phyloP scores from a whole-genome alignment of 2,888 invertebrate species.

The Cryptocheilus praepositus region DNA sequence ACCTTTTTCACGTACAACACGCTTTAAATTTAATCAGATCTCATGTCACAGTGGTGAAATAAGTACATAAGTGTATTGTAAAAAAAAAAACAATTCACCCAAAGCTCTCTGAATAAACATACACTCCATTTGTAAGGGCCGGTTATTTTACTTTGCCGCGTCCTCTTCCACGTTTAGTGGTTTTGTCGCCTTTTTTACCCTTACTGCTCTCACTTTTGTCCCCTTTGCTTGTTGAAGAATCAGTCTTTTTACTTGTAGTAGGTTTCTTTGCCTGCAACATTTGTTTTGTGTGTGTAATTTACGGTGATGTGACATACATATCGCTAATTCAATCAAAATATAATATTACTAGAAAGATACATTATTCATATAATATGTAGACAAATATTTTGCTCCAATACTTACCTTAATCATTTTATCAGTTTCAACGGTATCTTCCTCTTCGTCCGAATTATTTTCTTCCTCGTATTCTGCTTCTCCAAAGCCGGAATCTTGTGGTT shows the following conservation, averaged over 20 bases:
- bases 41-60: not conserved
- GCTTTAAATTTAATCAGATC: not conserved
- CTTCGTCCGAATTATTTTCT: constrained; percentile 72
- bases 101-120: constrained; percentile 28
- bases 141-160: constrained; percentile 59
- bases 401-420: constrained; percentile 89
- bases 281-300: not conserved
- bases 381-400: not conserved
- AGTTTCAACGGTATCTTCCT: constrained; percentile 78
- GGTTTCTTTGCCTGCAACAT: constrained; percentile 59
- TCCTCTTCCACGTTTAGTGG: constrained; percentile 58
- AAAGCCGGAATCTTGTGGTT: constrained; percentile 72
- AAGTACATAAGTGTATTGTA: constrained; percentile 7
- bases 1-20: not conserved
- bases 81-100: constrained; percentile 3
- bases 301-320: no score
- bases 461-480: constrained; percentile 71
- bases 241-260: constrained; percentile 40
- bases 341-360: not conserved
- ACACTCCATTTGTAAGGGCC: constrained; percentile 22
- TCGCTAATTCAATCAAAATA: not conserved
- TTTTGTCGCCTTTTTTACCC: constrained; percentile 19
- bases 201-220: constrained; percentile 32
- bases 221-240: constrained; percentile 34
- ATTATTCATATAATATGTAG: no score